Conservation (phyloP, 2,797 vertebrate species). For the Chanos chanos region DNA sequence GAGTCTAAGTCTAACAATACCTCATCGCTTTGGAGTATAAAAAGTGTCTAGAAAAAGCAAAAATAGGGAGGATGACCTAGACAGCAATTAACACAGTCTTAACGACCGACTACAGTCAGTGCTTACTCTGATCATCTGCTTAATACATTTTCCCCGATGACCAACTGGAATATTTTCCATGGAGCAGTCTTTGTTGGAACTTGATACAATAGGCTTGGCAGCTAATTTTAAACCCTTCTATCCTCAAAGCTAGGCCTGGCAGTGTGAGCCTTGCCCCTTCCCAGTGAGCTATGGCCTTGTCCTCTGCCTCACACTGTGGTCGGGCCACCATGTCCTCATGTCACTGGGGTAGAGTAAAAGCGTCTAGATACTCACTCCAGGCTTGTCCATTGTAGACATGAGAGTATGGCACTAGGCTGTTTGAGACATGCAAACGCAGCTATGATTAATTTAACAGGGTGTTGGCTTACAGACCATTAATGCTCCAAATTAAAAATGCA, state of each 20-base stretch:
- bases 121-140: conserved; percentile 25
- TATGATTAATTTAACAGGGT: conserved; percentile 78
- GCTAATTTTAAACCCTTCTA: conserved; percentile 49
- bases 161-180: conserved; percentile 44
- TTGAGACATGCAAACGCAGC: conserved; percentile 61
- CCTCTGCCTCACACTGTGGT: conserved; percentile 31
- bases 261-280: not conserved
- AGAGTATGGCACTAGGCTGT: conserved; percentile 54
- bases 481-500: conserved; percentile 78
- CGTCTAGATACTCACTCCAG: conserved; percentile 49
- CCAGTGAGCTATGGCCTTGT: conserved; percentile 36
- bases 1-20: too few species aligned
- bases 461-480: conserved; percentile 74
- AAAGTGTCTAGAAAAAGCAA: conserved; percentile 17
- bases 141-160: conserved; percentile 34
- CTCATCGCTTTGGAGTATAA: conserved; percentile 12
- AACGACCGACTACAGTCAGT: conserved; percentile 16
- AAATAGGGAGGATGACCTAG: conserved; percentile 12
- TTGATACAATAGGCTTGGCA: conserved; percentile 34
- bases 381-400: conserved; percentile 45
- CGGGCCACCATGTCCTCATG: conserved; percentile 16
- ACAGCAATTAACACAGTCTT: conserved; percentile 14
- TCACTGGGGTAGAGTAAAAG: conserved; percentile 18
- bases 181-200: conserved; percentile 43
- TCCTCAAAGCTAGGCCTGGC: conserved; percentile 34